Evolutionary conservation across 2,113 vertebrate genomes (phyloP).

Genomic region (Forbesichthys agassizii): DNA sequence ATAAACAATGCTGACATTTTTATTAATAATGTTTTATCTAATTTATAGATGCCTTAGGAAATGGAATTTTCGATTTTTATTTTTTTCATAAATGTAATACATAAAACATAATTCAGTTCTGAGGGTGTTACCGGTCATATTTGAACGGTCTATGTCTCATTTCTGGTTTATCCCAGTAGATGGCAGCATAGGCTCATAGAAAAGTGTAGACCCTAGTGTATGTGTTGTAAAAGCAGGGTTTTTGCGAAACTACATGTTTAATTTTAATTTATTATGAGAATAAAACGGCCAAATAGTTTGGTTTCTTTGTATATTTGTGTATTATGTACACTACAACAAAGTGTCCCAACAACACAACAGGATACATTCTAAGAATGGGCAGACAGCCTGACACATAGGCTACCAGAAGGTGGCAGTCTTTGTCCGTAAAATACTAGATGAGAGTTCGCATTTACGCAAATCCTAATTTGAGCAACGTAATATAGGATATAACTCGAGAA

Average conservation of each 20-base stretch:
- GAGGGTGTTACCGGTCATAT: too few relatives aligned
- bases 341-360: too few relatives aligned
- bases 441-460: not conserved
- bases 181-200: constrained; percentile 58
- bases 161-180: constrained; percentile 53
- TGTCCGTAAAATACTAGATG: constrained; percentile 23
- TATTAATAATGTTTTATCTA: too few relatives aligned
- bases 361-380: not conserved
- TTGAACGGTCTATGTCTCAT: not conserved
- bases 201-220: not conserved
- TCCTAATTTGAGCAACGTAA: too few relatives aligned
- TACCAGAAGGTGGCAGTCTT: constrained; percentile 77
- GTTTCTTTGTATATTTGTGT: too few relatives aligned
- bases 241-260: not conserved
- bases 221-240: not conserved
- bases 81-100: too few relatives aligned
- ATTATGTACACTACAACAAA: too few relatives aligned
- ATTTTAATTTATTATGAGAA: not conserved
- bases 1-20: too few relatives aligned
- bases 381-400: not conserved
- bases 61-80: too few relatives aligned
- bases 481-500: not conserved
- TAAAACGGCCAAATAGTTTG: too few relatives aligned
- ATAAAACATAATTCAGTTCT: too few relatives aligned
- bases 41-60: too few relatives aligned